Evolutionary conservation across 2,888 invertebrate genomes (phyloP).

Genomic region (Chirona hameri): DNA sequence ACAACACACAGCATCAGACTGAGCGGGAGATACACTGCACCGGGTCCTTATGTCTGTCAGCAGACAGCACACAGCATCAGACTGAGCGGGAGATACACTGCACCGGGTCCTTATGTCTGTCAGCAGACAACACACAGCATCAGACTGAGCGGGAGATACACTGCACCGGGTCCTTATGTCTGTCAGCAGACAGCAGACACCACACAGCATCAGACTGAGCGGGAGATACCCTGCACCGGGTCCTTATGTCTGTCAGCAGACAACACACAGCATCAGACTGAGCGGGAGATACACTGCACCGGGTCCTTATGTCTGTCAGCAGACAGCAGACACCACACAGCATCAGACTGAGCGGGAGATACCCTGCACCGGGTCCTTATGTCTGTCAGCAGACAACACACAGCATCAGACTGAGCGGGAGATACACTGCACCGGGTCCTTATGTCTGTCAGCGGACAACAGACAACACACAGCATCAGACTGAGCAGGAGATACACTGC

Average conservation of each 20-base stretch:
- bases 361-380: too few relatives aligned
- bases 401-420: conserved; percentile 81
- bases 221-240: conserved; percentile 92
- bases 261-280: conserved; percentile 65
- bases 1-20: conserved; percentile 65
- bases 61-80: too few relatives aligned
- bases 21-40: conserved; percentile 90
- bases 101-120: too few relatives aligned
- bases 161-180: conserved; percentile 93
- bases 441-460: conserved; percentile 74
- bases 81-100: too few relatives aligned
- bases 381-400: conserved; percentile 61
- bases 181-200: conserved; percentile 49
- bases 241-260: conserved; percentile 79
- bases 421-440: conserved; percentile 91
- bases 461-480: conserved; percentile 60
- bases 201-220: conserved; percentile 72
- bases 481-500: conserved; percentile 89
- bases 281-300: conserved; percentile 90
- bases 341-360: too few relatives aligned
- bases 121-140: conserved; percentile 74
- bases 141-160: conserved; percentile 83
- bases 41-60: conserved; percentile 81
- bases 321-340: too few relatives aligned
- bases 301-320: conserved; percentile 81